Conservation (phyloP, 2,797 vertebrate species). For the Rhabdophis nuchalis region DNA sequence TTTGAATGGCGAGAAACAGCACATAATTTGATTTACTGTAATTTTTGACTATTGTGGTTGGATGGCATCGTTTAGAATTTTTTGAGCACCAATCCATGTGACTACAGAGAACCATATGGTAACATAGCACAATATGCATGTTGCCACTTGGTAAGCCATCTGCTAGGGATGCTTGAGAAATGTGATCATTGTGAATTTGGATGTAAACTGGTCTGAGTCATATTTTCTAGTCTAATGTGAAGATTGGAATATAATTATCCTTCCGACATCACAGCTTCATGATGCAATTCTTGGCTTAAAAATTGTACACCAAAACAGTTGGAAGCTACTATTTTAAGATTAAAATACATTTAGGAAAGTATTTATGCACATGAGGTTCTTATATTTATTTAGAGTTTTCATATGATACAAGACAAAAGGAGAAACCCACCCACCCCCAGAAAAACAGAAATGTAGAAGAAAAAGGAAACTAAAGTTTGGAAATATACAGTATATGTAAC, state of each 20-base stretch:
- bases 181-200: background rate
- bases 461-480: background rate
- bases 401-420: background rate
- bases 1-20: background rate
- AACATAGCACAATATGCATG: background rate
- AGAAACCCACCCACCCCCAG: rapidly evolving
- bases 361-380: background rate
- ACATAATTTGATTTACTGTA: background rate
- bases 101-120: background rate
- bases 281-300: background rate
- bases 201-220: background rate
- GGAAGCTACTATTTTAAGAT: background rate
- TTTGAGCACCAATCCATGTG: background rate
- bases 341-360: background rate
- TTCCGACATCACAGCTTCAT: background rate
- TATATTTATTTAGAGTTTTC: background rate
- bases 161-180: background rate
- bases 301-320: background rate
- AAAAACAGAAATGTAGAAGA: background rate
- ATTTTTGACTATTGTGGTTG: background rate
- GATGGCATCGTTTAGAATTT: background rate
- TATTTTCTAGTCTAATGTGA: background rate
- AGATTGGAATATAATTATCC: background rate
- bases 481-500: background rate
- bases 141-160: background rate